phyloP scores from a whole-genome alignment of 2,888 invertebrate species.

The Eristalinus sepulchralis region DNA sequence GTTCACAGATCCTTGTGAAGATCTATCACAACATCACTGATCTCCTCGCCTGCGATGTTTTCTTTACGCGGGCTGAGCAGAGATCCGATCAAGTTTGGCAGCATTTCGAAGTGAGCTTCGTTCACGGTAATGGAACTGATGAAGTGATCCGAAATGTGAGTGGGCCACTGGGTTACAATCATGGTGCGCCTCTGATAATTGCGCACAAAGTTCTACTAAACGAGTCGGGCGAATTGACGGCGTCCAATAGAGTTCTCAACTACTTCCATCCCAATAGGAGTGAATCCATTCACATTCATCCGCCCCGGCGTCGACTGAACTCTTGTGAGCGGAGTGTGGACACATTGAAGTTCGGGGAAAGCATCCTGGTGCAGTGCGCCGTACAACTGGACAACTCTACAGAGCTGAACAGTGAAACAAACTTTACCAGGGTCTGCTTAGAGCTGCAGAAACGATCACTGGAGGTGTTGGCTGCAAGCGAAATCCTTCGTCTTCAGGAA shows the following conservation, averaged over 20 bases:
- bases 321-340: constrained; percentile 54
- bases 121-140: constrained; percentile 67
- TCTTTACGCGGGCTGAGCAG: constrained; percentile 20
- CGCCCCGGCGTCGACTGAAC: constrained; percentile 66
- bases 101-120: constrained; percentile 73
- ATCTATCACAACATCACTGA: constrained; percentile 75
- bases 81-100: constrained; percentile 73
- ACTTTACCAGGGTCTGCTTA: constrained; percentile 77
- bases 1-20: constrained; percentile 65
- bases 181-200: constrained; percentile 76
- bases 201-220: constrained; percentile 73
- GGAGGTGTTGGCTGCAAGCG: constrained; percentile 61
- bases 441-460: constrained; percentile 74
- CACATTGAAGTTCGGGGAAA: constrained; percentile 76
- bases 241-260: constrained; percentile 71
- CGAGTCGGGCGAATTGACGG: constrained; percentile 66
- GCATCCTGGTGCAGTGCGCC: constrained; percentile 75
- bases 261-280: constrained; percentile 74
- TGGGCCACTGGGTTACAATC: constrained; percentile 78
- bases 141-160: constrained; percentile 35
- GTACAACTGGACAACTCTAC: constrained; percentile 72
- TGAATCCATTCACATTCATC: constrained; percentile 14
- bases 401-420: constrained; percentile 60
- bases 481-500: constrained; percentile 19
- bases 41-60: constrained; percentile 56